Base-by-base conservation (phyloP, 1,140 invertebrate genomes). In the Alviniconcha marisindica region DNA sequence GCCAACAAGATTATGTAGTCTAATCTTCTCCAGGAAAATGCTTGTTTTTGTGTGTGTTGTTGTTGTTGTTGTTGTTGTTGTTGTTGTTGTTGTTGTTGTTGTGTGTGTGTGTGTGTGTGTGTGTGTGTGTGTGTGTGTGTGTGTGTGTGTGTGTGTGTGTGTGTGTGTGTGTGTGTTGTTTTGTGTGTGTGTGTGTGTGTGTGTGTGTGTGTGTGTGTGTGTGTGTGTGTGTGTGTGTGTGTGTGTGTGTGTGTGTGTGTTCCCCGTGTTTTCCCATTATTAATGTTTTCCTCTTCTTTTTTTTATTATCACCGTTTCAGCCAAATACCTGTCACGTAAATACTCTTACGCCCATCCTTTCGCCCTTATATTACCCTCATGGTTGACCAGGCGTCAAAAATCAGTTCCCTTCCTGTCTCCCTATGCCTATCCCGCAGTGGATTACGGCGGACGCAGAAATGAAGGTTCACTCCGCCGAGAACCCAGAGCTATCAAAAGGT, bases 61-160 rank as follows among this genome's bases (percentile, higher is more conserved):
- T n/a, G n/a, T n/a, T n/a, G n/a, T n/a, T n/a, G n/a, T n/a, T 60
- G 56, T 60, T 15, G 18, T 15, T 60, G 56, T 60, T 15, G 18
- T 15, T 60, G 56, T 60, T 15, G 18, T 15, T 60, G 56, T 60
- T 15, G 18, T 15, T 60, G 56, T 60, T 15, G 18, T 15, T 60
- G 56, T 60, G 56, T 60, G 56, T 60, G 24, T 24, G 56, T 24
- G 56, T 24, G 56, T 60, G 56, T 60, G 56, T 60, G 56, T 60
- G 56, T 60, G 56, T 60, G 56, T 60, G 56, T 60, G 56, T 60
- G 56, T 60, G 56, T 60, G 56, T 60, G 56, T 60, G 56, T 60
- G 56, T 60, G 56, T 60, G 56, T 60, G 56, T 60, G 56, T 60
- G 56, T 60, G 56, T 60, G 56, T 60, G 24, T 24, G 56, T 24